phyloP scores from a whole-genome alignment of 2,888 invertebrate species.

The Petrophora chlorosata region DNA sequence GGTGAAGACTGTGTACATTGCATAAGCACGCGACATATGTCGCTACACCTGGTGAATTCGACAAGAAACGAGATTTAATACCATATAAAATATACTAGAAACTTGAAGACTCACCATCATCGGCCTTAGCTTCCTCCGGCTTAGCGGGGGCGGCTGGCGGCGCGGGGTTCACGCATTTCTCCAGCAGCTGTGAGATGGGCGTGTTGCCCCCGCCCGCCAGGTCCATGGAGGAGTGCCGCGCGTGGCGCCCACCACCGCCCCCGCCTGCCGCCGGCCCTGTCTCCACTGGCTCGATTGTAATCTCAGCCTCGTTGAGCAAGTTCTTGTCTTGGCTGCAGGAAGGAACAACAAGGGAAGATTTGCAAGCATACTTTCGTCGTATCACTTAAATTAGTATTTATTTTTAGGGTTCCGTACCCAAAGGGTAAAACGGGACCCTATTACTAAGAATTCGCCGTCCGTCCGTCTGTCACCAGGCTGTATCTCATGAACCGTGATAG shows the following conservation, averaged over 20 bases:
- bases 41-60: too few relatives aligned
- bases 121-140: slow-evolving; percentile 28
- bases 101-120: background rate
- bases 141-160: too few relatives aligned
- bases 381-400: background rate
- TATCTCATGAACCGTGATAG: too few relatives aligned
- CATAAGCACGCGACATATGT: too few relatives aligned
- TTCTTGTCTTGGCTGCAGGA: slow-evolving; percentile 69
- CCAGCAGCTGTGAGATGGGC: slow-evolving; percentile 73
- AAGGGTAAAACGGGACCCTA: too few relatives aligned
- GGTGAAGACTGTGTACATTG: too few relatives aligned
- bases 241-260: slow-evolving; percentile 58
- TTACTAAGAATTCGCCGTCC: too few relatives aligned
- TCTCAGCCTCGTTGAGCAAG: slow-evolving; percentile 72
- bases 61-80: too few relatives aligned
- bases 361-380: background rate
- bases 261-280: slow-evolving; percentile 23
- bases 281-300: slow-evolving; percentile 73
- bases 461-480: too few relatives aligned
- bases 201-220: slow-evolving; percentile 66
- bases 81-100: background rate
- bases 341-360: background rate
- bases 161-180: slow-evolving; percentile 73
- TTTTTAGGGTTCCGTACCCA: too few relatives aligned
- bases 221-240: slow-evolving; percentile 79